These are phyloP conservation scores for Pterobdella sp. DNA, from an alignment of 2,888 invertebrate genomes.

Conservation along the genomic window DNA sequence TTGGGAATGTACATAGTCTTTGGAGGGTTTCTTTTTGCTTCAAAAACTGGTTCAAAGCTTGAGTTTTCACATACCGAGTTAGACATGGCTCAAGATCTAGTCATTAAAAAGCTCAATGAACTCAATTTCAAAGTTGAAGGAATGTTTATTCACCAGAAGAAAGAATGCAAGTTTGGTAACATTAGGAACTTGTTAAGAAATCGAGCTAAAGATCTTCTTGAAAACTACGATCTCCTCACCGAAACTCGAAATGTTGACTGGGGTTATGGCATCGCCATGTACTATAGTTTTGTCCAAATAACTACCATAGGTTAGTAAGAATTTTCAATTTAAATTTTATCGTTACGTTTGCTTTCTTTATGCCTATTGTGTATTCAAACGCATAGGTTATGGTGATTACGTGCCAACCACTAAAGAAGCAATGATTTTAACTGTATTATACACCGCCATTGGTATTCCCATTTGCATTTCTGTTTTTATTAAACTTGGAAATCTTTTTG, in stretches of 20 bases:
- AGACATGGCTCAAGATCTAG: neutral
- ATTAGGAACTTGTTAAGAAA: slow-evolving; percentile 1
- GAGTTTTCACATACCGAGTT: neutral
- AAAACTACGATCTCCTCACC: slow-evolving; percentile 6
- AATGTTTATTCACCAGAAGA: neutral
- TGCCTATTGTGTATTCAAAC: too few species aligned
- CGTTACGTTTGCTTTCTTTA: too few species aligned
- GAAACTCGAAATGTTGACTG: neutral
- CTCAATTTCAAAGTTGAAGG: neutral
- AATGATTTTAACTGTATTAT: slow-evolving; percentile 8
- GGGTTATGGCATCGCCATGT: slow-evolving; percentile 15
- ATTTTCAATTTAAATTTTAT: neutral
- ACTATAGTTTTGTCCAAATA: slow-evolving; percentile 20
- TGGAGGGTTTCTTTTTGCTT: slow-evolving; percentile 14
- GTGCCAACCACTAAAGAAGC: neutral
- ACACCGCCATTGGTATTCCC: slow-evolving; percentile 12
- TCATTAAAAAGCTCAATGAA: neutral
- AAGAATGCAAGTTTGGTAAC: neutral
- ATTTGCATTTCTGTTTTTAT: slow-evolving; percentile 16
- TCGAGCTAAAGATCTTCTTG: neutral
- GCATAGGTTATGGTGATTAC: slow-evolving; percentile 12
- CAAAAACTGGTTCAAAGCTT: neutral
- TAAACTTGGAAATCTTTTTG: slow-evolving; percentile 9
- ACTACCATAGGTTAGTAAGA: slow-evolving; percentile 7
- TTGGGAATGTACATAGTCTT: neutral